phyloP scores from a whole-genome alignment of 2,797 vertebrate species.

The Discoglossus pictus region DNA sequence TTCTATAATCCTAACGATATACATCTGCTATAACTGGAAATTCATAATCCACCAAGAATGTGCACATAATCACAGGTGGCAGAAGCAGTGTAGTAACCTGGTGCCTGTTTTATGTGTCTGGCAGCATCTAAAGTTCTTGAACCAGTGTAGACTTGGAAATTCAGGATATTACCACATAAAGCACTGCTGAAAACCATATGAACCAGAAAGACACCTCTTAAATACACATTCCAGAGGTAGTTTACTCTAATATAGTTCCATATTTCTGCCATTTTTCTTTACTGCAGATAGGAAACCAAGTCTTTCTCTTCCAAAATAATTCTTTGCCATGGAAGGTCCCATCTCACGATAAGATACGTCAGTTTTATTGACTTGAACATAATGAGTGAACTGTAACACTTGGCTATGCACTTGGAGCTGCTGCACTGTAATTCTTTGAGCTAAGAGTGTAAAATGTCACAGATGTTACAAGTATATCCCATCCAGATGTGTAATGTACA shows the following conservation, averaged over 20 bases:
- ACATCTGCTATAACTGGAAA: conserved; percentile 1
- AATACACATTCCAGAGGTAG: conserved; percentile 1
- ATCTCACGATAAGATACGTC: too few relatives aligned
- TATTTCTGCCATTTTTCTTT: too few relatives aligned
- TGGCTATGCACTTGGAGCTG: background rate
- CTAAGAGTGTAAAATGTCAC: conserved; percentile 4
- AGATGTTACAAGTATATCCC: conserved; percentile 22
- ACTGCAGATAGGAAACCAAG: too few relatives aligned
- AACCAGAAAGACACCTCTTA: background rate
- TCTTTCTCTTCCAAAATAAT: too few relatives aligned
- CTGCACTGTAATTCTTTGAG: conserved; percentile 10
- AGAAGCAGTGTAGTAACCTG: background rate
- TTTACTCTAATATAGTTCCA: background rate
- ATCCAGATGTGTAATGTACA: conserved; percentile 10
- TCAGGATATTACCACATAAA: conserved; percentile 14
- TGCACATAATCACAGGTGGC: background rate
- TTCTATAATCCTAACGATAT: background rate
- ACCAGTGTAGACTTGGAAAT: background rate
- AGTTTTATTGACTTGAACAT: conserved; percentile 6
- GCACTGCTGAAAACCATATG: background rate
- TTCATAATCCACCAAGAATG: background rate
- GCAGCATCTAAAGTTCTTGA: background rate
- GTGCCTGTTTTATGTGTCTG: conserved; percentile 10
- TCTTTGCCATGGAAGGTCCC: background rate
- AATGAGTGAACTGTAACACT: background rate